Percentiles rank a stretch among this genome's conserved stretches.
Evolutionary conservation across 2,113 vertebrate species (phyloP).

Genomic region (Paradisaea rubra): DNA sequence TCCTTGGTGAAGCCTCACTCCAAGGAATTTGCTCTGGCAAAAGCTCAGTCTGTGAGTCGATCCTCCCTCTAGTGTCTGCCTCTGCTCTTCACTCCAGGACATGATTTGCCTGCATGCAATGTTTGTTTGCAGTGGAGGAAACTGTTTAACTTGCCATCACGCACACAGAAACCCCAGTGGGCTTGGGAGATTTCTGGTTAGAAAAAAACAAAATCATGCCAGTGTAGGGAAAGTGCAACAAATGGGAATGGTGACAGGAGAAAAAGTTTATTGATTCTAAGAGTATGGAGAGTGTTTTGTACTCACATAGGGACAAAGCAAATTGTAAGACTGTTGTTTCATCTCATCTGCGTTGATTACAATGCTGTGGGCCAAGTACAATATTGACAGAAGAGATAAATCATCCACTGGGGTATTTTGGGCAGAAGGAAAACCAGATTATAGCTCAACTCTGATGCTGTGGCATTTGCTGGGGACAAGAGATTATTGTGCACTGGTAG

Average conservation of each 20-base stretch:
- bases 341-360: neutral
- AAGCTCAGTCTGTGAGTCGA: neutral
- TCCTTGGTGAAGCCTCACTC: neutral
- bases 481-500: neutral
- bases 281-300: neutral
- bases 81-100: neutral
- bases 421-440: neutral
- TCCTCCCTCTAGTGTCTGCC: conserved; percentile 31
- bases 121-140: neutral
- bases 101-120: neutral
- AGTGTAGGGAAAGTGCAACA: neutral
- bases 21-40: neutral
- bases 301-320: neutral
- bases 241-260: neutral
- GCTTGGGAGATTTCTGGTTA: neutral
- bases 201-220: neutral
- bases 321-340: neutral
- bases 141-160: neutral
- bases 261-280: neutral
- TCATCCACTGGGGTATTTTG: neutral
- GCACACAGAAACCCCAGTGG: neutral
- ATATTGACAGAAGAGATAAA: conserved; percentile 4
- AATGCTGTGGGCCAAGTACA: neutral
- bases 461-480: neutral
- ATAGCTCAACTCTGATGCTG: neutral